These are phyloP conservation scores for Phyllostomus hastatus DNA, from an alignment of 2,113 vertebrate genomes.

Conservation along the genomic window DNA sequence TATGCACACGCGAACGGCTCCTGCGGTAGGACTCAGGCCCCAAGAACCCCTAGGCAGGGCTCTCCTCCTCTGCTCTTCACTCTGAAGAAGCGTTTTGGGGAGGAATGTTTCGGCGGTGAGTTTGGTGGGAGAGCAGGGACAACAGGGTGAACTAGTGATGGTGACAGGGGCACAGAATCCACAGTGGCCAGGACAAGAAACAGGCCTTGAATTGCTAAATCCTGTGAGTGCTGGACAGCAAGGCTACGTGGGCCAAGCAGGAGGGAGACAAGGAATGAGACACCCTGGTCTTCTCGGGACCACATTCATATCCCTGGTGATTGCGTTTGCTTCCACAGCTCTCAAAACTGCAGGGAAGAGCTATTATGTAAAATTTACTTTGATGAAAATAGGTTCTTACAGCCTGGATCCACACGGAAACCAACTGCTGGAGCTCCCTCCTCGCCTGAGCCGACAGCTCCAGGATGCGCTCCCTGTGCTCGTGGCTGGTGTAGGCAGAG, in stretches of 20 bases:
- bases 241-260: background rate
- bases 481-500: conserved; percentile 97
- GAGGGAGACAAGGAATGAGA: background rate
- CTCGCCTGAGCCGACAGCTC: conserved; percentile 89
- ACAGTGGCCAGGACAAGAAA: background rate
- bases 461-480: conserved; percentile 94
- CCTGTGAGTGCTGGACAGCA: background rate
- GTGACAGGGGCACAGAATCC: background rate
- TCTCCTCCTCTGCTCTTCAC: background rate
- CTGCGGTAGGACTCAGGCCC: background rate
- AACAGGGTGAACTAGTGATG: background rate
- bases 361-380: conserved; percentile 62
- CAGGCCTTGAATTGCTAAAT: background rate
- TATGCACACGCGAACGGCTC: background rate
- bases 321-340: background rate
- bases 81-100: background rate
- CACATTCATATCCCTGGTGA: background rate
- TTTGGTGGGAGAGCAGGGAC: background rate
- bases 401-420: conserved; percentile 90
- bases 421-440: conserved; percentile 91
- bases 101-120: background rate
- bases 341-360: background rate
- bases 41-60: background rate
- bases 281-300: background rate
- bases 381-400: conserved; percentile 84